A percentile compares a stretch with the other conserved stretches of the same genome.
Conservation (phyloP, 1,140 invertebrate genomes). For the Theocolax elegans region DNA sequence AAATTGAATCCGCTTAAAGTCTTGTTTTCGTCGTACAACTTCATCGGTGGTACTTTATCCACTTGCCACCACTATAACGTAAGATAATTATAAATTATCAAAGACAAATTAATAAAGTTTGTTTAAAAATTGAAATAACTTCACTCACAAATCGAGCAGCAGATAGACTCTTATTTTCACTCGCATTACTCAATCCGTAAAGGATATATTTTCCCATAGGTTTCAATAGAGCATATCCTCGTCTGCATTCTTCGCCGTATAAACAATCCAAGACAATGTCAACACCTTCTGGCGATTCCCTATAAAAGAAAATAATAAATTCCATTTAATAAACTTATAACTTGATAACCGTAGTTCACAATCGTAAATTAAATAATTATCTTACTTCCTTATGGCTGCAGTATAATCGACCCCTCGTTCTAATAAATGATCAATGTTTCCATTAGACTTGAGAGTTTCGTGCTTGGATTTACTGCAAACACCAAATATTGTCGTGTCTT, state of each 20-base stretch:
- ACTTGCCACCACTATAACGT: constrained; percentile 83
- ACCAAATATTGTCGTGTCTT: constrained; percentile 85
- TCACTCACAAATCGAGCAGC: constrained; percentile 85
- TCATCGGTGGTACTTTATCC: constrained; percentile 88
- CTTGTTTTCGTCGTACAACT: constrained; percentile 91
- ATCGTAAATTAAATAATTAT: constrained; percentile 30
- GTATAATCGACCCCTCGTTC: constrained; percentile 83
- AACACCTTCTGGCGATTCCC: constrained; percentile 81
- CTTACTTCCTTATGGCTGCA: constrained; percentile 87
- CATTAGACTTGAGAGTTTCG: constrained; percentile 78
- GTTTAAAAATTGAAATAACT: too few relatives aligned
- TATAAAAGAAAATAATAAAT: constrained; percentile 55
- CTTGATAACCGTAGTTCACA: too few relatives aligned
- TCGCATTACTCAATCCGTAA: constrained; percentile 87
- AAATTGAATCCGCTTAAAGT: constrained; percentile 85
- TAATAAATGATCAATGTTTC: constrained; percentile 80
- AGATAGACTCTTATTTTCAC: constrained; percentile 90
- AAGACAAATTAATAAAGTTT: too few relatives aligned
- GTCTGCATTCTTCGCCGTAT: constrained; percentile 88
- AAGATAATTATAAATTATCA: not conserved
- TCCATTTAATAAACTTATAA: too few relatives aligned
- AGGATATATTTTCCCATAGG: constrained; percentile 91
- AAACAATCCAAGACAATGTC: constrained; percentile 90
- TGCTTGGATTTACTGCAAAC: constrained; percentile 88
- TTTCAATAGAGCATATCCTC: constrained; percentile 84